phyloP scores from a whole-genome alignment of 2,113 vertebrate species.

The Chaetops frenatus region DNA sequence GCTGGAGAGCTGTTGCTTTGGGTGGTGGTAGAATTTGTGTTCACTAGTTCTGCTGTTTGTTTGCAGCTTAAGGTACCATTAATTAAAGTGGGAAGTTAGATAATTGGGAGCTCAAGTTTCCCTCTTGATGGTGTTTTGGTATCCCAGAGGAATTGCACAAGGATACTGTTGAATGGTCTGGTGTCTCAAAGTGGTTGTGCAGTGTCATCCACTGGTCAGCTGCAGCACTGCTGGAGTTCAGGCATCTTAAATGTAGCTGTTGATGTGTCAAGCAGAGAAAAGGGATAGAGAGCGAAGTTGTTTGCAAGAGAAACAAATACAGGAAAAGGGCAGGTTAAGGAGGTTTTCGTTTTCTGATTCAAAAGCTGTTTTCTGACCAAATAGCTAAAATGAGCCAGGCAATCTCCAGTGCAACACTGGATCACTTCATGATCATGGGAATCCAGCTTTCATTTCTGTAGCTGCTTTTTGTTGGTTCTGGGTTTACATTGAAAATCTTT shows the following conservation, averaged over 20 bases:
- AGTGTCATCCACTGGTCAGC: neutral
- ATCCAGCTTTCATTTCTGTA: neutral
- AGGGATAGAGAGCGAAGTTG: neutral
- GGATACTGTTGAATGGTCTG: neutral
- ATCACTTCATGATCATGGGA: neutral
- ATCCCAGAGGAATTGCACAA: neutral
- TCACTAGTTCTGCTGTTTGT: neutral
- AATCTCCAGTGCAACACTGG: neutral
- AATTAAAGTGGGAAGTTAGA: neutral
- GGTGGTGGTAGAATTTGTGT: neutral
- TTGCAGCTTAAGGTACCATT: neutral
- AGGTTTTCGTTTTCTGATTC: neutral
- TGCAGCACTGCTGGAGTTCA: neutral
- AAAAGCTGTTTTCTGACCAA: neutral
- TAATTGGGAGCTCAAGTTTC: neutral
- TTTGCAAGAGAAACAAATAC: neutral
- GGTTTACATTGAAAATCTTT: neutral
- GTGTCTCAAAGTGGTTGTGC: neutral
- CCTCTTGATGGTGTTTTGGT: fast-evolving
- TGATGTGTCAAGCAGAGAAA: neutral
- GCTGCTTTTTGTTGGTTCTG: neutral
- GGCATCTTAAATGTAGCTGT: neutral
- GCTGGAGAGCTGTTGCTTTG: neutral
- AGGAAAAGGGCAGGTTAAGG: neutral
- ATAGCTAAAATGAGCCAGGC: neutral